Percentiles rank a stretch among this genome's conserved stretches.
Evolutionary conservation across 2,113 vertebrate genomes (phyloP).

Genomic region (Lagenorhynchus albirostris): DNA sequence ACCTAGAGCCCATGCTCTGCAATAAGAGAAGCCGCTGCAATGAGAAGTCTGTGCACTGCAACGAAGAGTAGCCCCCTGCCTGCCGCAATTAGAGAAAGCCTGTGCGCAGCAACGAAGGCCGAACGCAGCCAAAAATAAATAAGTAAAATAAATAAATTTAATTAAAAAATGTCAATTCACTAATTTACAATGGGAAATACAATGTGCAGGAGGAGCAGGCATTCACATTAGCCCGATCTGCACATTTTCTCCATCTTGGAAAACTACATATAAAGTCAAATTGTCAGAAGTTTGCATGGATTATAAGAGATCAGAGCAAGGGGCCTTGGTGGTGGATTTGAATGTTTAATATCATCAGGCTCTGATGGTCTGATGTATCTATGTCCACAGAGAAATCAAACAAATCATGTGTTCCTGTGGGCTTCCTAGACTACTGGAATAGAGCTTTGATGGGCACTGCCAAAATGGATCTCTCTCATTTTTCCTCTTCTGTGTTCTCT

Average conservation of each 20-base stretch:
- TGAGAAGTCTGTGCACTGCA: too few species aligned
- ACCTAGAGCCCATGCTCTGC: too few species aligned
- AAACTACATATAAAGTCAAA: neutral
- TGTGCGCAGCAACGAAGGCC: accelerated
- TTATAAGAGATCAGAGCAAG: constrained; percentile 21
- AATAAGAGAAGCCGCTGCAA: too few species aligned
- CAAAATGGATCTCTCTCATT: neutral
- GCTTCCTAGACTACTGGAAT: neutral
- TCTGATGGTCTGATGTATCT: neutral
- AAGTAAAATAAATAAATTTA: too few species aligned
- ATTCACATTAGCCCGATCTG: neutral
- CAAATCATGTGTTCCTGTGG: neutral
- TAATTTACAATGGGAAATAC: constrained; percentile 42
- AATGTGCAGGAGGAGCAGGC: neutral
- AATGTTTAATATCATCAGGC: constrained; percentile 28
- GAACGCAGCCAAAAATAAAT: too few species aligned
- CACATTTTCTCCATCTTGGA: neutral
- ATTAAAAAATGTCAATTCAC: constrained; percentile 49
- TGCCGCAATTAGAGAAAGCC: too few species aligned
- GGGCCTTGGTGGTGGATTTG: neutral
- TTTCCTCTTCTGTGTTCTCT: neutral
- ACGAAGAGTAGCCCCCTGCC: too few species aligned
- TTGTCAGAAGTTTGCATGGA: constrained; percentile 2
- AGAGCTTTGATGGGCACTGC: neutral
- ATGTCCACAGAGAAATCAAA: neutral